A percentile compares a stretch with the other conserved stretches of the same genome.
Conservation (phyloP, 2,888 invertebrate species). For the Diogma glabrata region DNA sequence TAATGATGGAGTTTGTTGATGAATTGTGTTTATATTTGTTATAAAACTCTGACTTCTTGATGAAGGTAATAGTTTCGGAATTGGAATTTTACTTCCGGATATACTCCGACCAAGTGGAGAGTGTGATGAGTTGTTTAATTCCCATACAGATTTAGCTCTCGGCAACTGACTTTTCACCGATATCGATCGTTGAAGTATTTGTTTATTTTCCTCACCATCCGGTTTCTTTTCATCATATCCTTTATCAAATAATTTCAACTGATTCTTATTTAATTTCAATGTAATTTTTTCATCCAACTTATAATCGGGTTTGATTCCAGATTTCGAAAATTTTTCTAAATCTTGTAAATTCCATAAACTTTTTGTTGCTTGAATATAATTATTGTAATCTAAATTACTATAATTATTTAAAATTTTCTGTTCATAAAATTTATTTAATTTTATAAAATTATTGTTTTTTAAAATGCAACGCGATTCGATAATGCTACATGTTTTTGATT, state of each 20-base stretch:
- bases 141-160: slow-evolving; percentile 45
- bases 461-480: slow-evolving; percentile 54
- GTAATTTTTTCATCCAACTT: slow-evolving; percentile 2
- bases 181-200: too few species aligned
- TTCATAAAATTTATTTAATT: neutral
- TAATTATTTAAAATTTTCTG: neutral
- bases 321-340: slow-evolving; percentile 43
- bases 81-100: slow-evolving; percentile 50
- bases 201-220: neutral
- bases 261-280: neutral
- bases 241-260: neutral
- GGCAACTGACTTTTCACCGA: slow-evolving; percentile 33
- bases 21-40: neutral
- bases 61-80: slow-evolving; percentile 28
- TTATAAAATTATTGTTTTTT: neutral
- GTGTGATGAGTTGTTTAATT: slow-evolving; percentile 27
- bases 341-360: slow-evolving; percentile 48
- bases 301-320: slow-evolving; percentile 24
- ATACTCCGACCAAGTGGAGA: slow-evolving; percentile 29
- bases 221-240: too few species aligned
- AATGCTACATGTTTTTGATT: slow-evolving; percentile 58
- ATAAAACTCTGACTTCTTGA: slow-evolving; percentile 28
- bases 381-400: slow-evolving; percentile 16
- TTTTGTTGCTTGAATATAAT: slow-evolving; percentile 43
- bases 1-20: neutral